These are phyloP conservation scores for Platyscapa corneri DNA, from an alignment of 1,140 invertebrate species.

Conservation along the genomic window DNA sequence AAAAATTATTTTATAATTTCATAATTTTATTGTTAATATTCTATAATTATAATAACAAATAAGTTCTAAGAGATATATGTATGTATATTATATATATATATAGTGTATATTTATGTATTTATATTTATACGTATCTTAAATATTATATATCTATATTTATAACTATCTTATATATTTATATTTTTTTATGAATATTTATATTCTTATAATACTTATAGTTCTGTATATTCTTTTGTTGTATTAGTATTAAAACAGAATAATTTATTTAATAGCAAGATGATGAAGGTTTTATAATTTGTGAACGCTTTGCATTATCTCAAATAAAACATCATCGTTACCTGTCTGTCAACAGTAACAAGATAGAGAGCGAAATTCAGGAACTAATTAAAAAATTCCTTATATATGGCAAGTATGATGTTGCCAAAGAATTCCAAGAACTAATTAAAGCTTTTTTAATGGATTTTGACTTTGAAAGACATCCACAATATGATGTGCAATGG, in stretches of 20 bases:
- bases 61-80: too few relatives aligned
- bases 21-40: too few relatives aligned
- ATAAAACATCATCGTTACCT: conserved; percentile 72
- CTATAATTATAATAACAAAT: too few relatives aligned
- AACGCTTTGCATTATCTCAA: conserved; percentile 70
- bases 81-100: too few relatives aligned
- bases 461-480: conserved; percentile 71
- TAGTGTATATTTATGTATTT: too few relatives aligned
- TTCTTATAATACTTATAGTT: background rate
- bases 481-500: conserved; percentile 73
- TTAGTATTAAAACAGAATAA: background rate
- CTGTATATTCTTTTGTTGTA: background rate
- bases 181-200: too few relatives aligned
- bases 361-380: conserved; percentile 67
- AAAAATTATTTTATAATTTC: too few relatives aligned
- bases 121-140: too few relatives aligned
- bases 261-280: conserved; percentile 63
- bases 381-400: conserved; percentile 69
- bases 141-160: too few relatives aligned
- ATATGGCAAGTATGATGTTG: conserved; percentile 72
- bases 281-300: conserved; percentile 70
- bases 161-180: background rate
- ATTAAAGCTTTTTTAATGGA: conserved; percentile 66
- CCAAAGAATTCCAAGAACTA: conserved; percentile 66
- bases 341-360: conserved; percentile 67